Base-by-base conservation (phyloP, 2,888 invertebrate genomes). In the Andrena fulva region DNA sequence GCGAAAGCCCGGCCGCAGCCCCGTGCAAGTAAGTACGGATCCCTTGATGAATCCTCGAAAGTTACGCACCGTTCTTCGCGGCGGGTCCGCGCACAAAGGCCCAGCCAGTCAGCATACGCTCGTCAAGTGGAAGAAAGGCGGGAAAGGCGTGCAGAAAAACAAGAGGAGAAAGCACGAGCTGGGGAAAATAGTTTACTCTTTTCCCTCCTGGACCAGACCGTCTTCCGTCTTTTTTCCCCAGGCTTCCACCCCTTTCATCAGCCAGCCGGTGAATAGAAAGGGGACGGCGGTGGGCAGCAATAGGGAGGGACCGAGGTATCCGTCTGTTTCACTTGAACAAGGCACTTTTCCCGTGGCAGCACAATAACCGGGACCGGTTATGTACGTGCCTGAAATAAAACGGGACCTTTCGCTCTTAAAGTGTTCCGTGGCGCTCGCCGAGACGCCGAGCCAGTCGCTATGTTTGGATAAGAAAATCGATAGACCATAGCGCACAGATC, bases 361-460 rank as follows among this genome's bases (percentile, higher is more conserved):
- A 93, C 93, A 93, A 93, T 93, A 93, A 92, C 92, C 90, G 89
- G 90, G 91, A 91, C 90, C 90, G 90, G 90, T 92, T 93, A 93
- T 92, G 92, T 92, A 93, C 93, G 93, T 93, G 93, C 91, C 90
- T 90, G 91, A 92, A 93, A 93, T 93, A 92, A 93, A 89, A 86
- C 82, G 87, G 77, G 79, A 85, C 82, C 86, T 84, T 84, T 86
- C 82, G 85, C 82, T 88, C 90, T 89, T 87, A 87, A 90, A 88
- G 84, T 77, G 85, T 84, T 82, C 84, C 73, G 72, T 88, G 84
- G 87, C 82, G 76, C 68, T 60, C 73, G 85, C 59, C 48, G 70
- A 35, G 24, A 78, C 77, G 63, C 69, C 67, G 24, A 62, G 72
- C 63, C 68, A 64, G 80, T 76, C 82, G 79, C 74, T 78, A 75